phyloP scores from a whole-genome alignment of 2,113 vertebrate genomes.

The rat (Rattus norvegicus) region GRCr8 NC_086022.1:15167001-15167500 shows the following conservation, averaged over 20 bases:
- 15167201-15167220: not conserved
- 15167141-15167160: not conserved
- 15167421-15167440: slow-evolving; percentile 21
- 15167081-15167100: not conserved
- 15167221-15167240: not conserved
- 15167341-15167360: slow-evolving; percentile 42
- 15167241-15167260: not conserved
- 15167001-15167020: not conserved
- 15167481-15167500: slow-evolving; percentile 28
- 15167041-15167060: not conserved
- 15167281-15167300: not conserved
- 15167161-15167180: not conserved
- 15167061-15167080: not conserved
- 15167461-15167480: slow-evolving; percentile 30
- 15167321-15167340: slow-evolving; percentile 6
- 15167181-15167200: not conserved
- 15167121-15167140: not conserved
- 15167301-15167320: slow-evolving; percentile 16
- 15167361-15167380: not conserved
- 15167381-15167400: slow-evolving; percentile 46
- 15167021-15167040: not conserved
- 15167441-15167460: not conserved
- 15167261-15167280: not conserved
- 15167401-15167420: not conserved
- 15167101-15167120: not conserved